phyloP scores from a whole-genome alignment of 1,140 invertebrate genomes.

The Ostrea edulis region DNA sequence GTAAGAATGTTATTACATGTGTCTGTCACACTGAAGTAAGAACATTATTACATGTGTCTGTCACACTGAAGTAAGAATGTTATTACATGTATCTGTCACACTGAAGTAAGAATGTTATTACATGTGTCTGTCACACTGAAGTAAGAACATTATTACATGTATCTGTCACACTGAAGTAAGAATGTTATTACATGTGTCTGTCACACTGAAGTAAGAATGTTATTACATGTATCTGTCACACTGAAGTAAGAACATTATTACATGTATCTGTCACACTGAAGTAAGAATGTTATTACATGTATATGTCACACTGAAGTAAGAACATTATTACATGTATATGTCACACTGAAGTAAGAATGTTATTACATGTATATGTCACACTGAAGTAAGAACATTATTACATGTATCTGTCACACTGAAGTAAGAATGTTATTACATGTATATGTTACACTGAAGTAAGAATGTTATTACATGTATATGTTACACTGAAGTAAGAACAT shows the following conservation, averaged over 20 bases:
- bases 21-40: conserved; percentile 85
- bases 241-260: conserved; percentile 80
- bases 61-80: conserved; percentile 84
- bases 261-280: conserved; percentile 85
- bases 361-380: conserved; percentile 82
- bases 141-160: conserved; percentile 63
- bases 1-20: conserved; percentile 63
- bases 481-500: conserved; percentile 84
- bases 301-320: conserved; percentile 85
- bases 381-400: conserved; percentile 80
- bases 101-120: conserved; percentile 80
- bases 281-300: conserved; percentile 63
- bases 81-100: conserved; percentile 82
- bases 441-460: conserved; percentile 85
- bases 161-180: conserved; percentile 85
- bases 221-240: conserved; percentile 82
- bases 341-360: conserved; percentile 84
- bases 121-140: conserved; percentile 85
- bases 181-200: conserved; percentile 72
- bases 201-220: conserved; percentile 84
- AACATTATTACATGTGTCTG: conserved; percentile 72
- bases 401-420: conserved; percentile 85
- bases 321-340: conserved; percentile 72
- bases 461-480: conserved; percentile 72
- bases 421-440: conserved; percentile 63